Conservation (phyloP, 2,888 invertebrate genomes). For the Cyaniris semiargus region DNA sequence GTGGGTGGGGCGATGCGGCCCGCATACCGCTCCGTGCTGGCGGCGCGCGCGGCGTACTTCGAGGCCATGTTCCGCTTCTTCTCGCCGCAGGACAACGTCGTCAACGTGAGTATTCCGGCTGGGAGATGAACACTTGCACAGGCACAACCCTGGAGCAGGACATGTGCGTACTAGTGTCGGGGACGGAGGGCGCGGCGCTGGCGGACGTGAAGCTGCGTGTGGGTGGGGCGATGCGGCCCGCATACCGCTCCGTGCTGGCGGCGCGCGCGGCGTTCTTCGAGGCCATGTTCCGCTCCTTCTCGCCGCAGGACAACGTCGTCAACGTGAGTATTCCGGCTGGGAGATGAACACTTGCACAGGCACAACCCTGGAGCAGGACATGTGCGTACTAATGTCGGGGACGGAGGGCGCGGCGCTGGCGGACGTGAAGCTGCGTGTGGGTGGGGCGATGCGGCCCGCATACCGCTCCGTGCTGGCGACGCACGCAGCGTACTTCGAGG, state of each 20-base stretch:
- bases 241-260: constrained; percentile 94
- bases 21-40: constrained; percentile 94
- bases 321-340: constrained; percentile 79
- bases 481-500: constrained; percentile 95
- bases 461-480: constrained; percentile 96
- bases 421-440: constrained; percentile 91
- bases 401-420: constrained; percentile 78
- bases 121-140: not conserved
- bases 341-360: constrained; percentile 17
- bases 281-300: constrained; percentile 97
- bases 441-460: constrained; percentile 86
- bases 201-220: constrained; percentile 92
- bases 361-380: constrained; percentile 87
- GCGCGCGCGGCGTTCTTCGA: constrained; percentile 96
- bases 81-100: constrained; percentile 92
- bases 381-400: constrained; percentile 59
- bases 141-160: constrained; percentile 86
- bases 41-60: constrained; percentile 95
- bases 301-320: constrained; percentile 92
- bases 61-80: constrained; percentile 98
- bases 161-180: constrained; percentile 66
- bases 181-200: constrained; percentile 68
- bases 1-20: constrained; percentile 87
- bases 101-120: constrained; percentile 82
- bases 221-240: constrained; percentile 86